Conservation (phyloP, 1,140 invertebrate species). For the Temnothorax curvispinosus region DNA sequence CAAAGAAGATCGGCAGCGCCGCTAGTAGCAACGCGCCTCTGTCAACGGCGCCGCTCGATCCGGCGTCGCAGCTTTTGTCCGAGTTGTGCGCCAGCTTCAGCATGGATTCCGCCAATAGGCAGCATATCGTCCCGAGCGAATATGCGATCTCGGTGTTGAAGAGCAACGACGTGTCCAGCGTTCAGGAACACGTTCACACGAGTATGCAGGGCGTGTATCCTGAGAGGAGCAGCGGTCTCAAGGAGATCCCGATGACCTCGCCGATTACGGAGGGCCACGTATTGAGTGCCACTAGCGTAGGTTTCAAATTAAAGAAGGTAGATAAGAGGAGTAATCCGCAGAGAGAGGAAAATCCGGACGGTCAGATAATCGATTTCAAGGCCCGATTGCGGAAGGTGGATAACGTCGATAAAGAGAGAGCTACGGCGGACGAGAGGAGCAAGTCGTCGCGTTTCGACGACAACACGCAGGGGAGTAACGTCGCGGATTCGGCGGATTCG, state of each 20-base stretch:
- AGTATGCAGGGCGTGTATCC: not conserved
- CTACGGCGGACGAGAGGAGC: conserved; percentile 73
- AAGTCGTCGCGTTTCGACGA: conserved; percentile 71
- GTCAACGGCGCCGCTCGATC: conserved; percentile 81
- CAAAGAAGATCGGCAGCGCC: conserved; percentile 70
- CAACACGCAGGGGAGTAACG: conserved; percentile 64
- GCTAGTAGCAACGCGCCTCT: conserved; percentile 64
- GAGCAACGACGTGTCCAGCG: conserved; percentile 62
- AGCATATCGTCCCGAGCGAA: conserved; percentile 75
- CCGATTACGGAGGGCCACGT: conserved; percentile 73
- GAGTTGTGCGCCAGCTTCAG: conserved; percentile 87
- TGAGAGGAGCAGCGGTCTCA: conserved; percentile 70
- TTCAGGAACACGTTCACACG: conserved; percentile 55
- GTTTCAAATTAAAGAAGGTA: conserved; percentile 89
- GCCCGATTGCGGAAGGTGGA: conserved; percentile 94
- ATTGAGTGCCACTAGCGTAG: conserved; percentile 72
- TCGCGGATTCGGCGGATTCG: conserved; percentile 78
- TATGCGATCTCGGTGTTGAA: conserved; percentile 78
- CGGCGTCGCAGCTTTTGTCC: conserved; percentile 92
- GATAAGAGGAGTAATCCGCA: conserved; percentile 86
- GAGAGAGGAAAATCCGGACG: conserved; percentile 86
- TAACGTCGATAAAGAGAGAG: conserved; percentile 85
- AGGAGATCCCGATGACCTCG: conserved; percentile 66
- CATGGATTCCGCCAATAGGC: conserved; percentile 76
- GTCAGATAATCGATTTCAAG: conserved; percentile 93